Evolutionary conservation across 64 coral and sea anemone genomes (phyloP).

Genomic region (Catalaphyllia jardinei): DNA sequence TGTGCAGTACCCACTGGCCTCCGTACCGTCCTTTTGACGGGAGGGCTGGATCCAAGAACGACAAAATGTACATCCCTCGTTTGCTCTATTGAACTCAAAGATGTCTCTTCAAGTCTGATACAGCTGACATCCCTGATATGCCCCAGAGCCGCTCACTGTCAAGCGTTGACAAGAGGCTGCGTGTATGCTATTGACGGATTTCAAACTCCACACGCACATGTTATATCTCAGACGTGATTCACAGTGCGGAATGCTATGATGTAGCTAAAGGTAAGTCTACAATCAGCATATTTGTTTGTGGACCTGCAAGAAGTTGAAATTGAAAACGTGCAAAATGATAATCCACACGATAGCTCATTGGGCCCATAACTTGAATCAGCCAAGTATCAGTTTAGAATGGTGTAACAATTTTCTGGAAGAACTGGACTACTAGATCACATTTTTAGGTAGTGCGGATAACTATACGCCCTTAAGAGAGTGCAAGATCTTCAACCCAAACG

Average conservation of each 20-base stretch:
- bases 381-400: no score
- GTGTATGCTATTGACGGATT: slow-evolving; percentile 63
- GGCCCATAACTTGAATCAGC: no score
- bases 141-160: slow-evolving; percentile 39
- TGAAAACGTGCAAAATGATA: no score
- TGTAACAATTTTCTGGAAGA: no score
- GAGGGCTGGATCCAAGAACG: not conserved
- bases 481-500: no score
- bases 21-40: slow-evolving; percentile 12
- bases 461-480: no score
- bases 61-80: slow-evolving; percentile 9
- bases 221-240: not conserved
- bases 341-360: no score
- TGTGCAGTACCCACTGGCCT: not conserved
- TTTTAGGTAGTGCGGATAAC: no score
- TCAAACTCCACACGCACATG: not conserved
- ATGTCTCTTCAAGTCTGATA: not conserved
- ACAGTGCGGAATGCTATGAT: slow-evolving; percentile 33
- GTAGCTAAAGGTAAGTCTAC: no score
- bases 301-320: no score
- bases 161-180: not conserved
- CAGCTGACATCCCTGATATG: not conserved
- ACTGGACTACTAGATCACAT: no score
- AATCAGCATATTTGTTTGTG: not conserved
- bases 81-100: not conserved